Evolutionary conservation across 2,888 invertebrate species (phyloP), one percentile per base, ranked within the genome.

Genomic region (Nematopogon swammerdamellus): DNA sequence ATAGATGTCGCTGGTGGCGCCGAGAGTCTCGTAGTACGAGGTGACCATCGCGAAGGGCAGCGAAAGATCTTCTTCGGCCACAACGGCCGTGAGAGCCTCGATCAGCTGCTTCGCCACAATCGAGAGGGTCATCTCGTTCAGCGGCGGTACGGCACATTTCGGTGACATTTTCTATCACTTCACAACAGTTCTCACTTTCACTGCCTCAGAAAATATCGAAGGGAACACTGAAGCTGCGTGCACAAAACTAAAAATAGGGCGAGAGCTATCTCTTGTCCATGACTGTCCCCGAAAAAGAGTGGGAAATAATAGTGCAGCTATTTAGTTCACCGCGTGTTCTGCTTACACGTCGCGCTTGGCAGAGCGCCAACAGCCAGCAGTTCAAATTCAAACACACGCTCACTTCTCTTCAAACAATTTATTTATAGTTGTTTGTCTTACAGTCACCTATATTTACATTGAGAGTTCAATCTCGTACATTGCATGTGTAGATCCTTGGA

Each of bases 1-100:
- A 56, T 87, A 83, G 55, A 87, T 85, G 62, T 86, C 85, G 55
- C 81, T 83, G 5, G 87, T 87, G 2, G 86, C 85, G 11, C 85
- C 85, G 62, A 81, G 74, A 51, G 70, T 73, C 50, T 83, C 80
- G 58, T 85, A 74, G 64, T 85, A 85, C 14, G 83, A 81, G 42
- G 83, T 81, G 20, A 85, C 72, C 64, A 85, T 81, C 5, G 82
- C 81, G 66, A 85, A 85, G 11, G 82, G 74, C 29, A 85, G 68
- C 11, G 72, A 77, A 10, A 81, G 71, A 62, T 85, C 85, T 59
- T 82, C 72, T 51, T 84, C 82, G 25, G 83, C 74, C 52, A 85
- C 82, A 45, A 85, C 81, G 59, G 82, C 83, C 46, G 85, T 81
- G 42, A 88, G 68, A 20, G 85, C 77, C 61, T 85, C 82, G 48